Percentiles rank a stretch among this genome's conserved stretches.
phyloP scores from a whole-genome alignment of 2,113 vertebrate genomes.

The Cyphomyrus discorhynchus region DNA sequence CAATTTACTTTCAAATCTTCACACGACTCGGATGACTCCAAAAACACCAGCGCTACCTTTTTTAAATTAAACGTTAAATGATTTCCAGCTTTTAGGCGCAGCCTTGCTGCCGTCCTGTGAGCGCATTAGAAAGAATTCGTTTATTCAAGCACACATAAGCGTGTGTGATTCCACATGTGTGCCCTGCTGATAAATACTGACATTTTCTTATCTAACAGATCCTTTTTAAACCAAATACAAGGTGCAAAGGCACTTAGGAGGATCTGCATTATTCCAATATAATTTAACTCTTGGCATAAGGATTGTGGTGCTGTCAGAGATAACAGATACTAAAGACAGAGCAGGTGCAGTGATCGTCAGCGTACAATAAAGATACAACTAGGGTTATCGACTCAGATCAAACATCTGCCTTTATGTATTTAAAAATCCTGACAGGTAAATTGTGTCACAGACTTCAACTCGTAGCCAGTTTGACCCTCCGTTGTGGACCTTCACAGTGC shows the following conservation, averaged over 20 bases:
- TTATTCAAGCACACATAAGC: not conserved
- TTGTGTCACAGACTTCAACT: not conserved
- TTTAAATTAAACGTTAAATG: not conserved
- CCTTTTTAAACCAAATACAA: slow-evolving; percentile 2
- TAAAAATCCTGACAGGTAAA: not conserved
- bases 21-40: not conserved
- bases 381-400: not conserved
- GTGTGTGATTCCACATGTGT: not conserved
- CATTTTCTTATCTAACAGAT: slow-evolving; percentile 3
- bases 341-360: not conserved
- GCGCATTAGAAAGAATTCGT: not conserved
- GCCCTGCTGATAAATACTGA: not conserved
- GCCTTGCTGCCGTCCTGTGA: not conserved
- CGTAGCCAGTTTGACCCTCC: not conserved
- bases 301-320: not conserved
- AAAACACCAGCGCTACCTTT: not conserved
- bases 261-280: slow-evolving; percentile 8
- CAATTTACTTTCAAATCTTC: slow-evolving; percentile 8
- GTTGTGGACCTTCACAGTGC: not conserved
- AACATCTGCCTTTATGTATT: not conserved
- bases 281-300: not conserved
- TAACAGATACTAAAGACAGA: not conserved
- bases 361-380: no score
- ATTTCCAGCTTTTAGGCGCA: not conserved
- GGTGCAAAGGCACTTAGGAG: not conserved